Base-by-base conservation (phyloP, 2,797 vertebrate genomes). In the Cyprinodon diabolis region DNA sequence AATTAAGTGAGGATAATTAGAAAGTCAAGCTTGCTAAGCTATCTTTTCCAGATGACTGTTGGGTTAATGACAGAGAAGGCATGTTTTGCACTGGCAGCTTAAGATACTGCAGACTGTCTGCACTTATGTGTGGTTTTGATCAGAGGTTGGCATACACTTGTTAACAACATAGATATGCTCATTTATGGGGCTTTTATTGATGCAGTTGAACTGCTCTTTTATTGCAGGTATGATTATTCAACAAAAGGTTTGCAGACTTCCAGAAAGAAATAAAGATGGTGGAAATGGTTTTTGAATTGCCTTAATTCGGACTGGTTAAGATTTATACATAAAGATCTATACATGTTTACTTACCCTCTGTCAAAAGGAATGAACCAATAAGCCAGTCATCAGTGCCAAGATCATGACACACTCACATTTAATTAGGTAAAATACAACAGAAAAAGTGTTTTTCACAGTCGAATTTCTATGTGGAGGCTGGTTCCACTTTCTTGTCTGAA, bases 1-100 rank as follows among this genome's bases (percentile, higher is more conserved):
- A 75, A 57, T 68, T 72, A 43, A 35, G 66, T 25, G 68, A 74
- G 74, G 52, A 37, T 56, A 56, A 73, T 76, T 65, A 67, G 48
- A 51, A 47, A 70, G 49, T 43, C 15, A 66, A 56, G 55, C 49
- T 74, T 21, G 49, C 21, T 17, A 17, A 40, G 69, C 55, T 69
- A 25, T 71, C 65, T 14, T 55, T 72, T 47, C 52, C 25, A 58
- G 60, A 19, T 71, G 7, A 17, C n/a, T 47, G 68, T 25, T 25
- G 68, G 7, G 21, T 25, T 25, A 70, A 56, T 67, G 66, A 49
- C 48, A 51, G 66, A 9, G 40, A 67, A 51, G 47, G 15, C 48
- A 30, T 30, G 15, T 30, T 51, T 30, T 40, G 23, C 40, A 65
- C 62, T n/a, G 37, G 40, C 62, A 65, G 62, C 19, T 63, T 17